A percentile compares a stretch with the other conserved stretches of the same genome.
phyloP scores from a whole-genome alignment of 2,888 invertebrate species.

The Melinaea marsaeus region DNA sequence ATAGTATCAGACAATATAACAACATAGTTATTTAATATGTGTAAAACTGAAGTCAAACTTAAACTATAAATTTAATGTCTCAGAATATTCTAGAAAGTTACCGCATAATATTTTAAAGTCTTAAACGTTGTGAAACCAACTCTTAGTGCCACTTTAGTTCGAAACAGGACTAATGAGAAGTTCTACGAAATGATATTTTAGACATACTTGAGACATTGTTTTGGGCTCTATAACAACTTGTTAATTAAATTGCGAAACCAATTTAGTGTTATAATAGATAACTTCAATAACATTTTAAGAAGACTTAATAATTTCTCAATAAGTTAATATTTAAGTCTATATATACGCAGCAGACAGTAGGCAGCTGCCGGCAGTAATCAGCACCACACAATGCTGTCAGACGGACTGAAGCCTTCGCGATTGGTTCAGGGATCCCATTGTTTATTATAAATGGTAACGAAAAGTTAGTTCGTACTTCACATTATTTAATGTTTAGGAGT shows the following conservation, averaged over 20 bases:
- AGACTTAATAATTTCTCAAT: too few relatives aligned
- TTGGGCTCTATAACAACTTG: neutral
- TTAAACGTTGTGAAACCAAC: constrained; percentile 28
- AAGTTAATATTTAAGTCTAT: neutral
- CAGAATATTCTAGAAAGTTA: constrained; percentile 36
- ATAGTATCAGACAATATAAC: neutral
- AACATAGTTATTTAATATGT: constrained; percentile 23
- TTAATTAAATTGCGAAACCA: neutral
- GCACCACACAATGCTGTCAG: constrained; percentile 1
- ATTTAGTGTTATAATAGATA: neutral
- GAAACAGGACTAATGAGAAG: neutral
- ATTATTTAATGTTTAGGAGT: neutral
- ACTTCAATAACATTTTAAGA: too few relatives aligned
- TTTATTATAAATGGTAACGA: neutral
- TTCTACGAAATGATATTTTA: neutral
- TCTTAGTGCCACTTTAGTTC: neutral
- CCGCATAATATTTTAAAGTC: constrained; percentile 12
- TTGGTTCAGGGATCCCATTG: constrained; percentile 3
- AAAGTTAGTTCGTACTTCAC: neutral
- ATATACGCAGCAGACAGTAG: neutral
- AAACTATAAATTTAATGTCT: constrained; percentile 52
- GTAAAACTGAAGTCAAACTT: constrained; percentile 46
- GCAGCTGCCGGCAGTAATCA: constrained; percentile 5
- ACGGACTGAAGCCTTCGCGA: neutral
- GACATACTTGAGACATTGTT: neutral